phyloP scores from a whole-genome alignment of 2,113 vertebrate species.

The Phodopus roborovskii region DNA sequence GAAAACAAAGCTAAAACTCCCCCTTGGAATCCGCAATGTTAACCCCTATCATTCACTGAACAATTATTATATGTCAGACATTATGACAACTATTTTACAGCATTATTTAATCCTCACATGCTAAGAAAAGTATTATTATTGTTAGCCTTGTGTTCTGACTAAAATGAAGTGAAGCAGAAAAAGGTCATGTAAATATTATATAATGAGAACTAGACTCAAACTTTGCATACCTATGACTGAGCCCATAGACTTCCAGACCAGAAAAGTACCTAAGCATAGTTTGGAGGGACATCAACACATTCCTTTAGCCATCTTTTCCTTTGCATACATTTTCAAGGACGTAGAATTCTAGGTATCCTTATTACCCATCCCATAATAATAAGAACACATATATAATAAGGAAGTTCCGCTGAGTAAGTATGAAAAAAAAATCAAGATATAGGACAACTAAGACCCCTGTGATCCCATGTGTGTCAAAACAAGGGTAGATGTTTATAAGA shows the following conservation, averaged over 20 bases:
- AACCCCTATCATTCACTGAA: not conserved
- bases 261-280: not conserved
- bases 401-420: not conserved
- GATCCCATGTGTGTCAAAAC: not conserved
- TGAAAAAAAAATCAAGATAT: not conserved
- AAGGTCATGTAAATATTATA: not conserved
- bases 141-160: not conserved
- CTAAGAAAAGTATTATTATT: not conserved
- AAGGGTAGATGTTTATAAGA: slow-evolving; percentile 1
- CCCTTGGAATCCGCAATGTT: not conserved
- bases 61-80: slow-evolving; percentile 24
- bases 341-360: not conserved
- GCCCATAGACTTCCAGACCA: not conserved
- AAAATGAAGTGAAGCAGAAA: not conserved
- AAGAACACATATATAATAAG: not conserved
- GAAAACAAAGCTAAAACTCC: slow-evolving; percentile 25
- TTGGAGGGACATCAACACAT: not conserved
- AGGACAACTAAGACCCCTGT: not conserved
- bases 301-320: not conserved
- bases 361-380: not conserved
- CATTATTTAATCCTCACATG: not conserved
- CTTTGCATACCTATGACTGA: not conserved
- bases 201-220: not conserved
- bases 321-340: not conserved
- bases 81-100: not conserved